phyloP scores from a whole-genome alignment of 2,797 vertebrate genomes.

The Ambastaia sidthimunki region DNA sequence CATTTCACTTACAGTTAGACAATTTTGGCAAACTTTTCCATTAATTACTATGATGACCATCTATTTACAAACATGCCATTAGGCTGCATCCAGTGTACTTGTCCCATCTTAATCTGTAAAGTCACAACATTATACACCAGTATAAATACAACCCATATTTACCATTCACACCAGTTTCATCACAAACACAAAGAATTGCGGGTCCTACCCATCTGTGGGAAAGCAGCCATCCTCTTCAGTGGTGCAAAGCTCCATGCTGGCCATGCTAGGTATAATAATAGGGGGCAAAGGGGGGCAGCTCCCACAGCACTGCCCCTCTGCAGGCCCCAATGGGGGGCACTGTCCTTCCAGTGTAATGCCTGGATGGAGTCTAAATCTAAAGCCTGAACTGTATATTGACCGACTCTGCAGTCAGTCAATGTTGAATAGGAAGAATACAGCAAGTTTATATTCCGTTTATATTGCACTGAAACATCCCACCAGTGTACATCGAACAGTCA shows the following conservation, averaged over 20 bases:
- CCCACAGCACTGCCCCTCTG: slow-evolving; percentile 72
- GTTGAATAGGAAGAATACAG: slow-evolving; percentile 37
- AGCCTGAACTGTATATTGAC: background rate
- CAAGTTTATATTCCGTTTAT: background rate
- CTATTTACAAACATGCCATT: background rate
- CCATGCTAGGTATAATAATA: slow-evolving; percentile 62
- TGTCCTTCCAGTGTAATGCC: slow-evolving; percentile 74
- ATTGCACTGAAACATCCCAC: background rate
- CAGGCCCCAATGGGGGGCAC: slow-evolving; percentile 66
- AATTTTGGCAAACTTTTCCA: no score
- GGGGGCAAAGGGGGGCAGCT: slow-evolving; percentile 66
- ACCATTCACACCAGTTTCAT: background rate
- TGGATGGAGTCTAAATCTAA: slow-evolving; percentile 32
- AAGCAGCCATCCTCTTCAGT: slow-evolving; percentile 66
- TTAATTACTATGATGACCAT: no score
- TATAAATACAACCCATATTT: background rate
- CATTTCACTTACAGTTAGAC: no score
- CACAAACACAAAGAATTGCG: background rate
- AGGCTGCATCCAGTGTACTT: background rate
- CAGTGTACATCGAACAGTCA: slow-evolving; percentile 6
- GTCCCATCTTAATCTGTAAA: background rate
- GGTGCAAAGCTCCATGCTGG: slow-evolving; percentile 69
- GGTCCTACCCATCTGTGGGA: slow-evolving; percentile 72
- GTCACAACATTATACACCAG: background rate
- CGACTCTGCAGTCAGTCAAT: background rate